Evolutionary conservation across 2,113 vertebrate species (phyloP).

Genomic region (Rhinogobius similis): DNA sequence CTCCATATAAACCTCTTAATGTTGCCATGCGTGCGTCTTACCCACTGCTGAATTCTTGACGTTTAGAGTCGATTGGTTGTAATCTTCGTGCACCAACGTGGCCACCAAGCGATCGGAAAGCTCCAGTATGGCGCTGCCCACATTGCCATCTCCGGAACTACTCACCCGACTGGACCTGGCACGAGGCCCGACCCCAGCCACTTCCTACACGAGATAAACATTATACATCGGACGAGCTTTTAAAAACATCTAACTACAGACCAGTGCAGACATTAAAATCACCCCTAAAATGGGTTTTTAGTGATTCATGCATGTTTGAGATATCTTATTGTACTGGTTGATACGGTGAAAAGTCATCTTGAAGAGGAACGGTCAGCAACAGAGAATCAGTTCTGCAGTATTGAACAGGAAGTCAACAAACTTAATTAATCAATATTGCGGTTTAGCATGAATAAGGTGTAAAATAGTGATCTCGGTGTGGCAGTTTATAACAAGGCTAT

Average conservation of each 20-base stretch:
- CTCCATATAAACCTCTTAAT: background rate
- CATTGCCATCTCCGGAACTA: slow-evolving; percentile 31
- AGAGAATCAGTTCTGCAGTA: too few relatives aligned
- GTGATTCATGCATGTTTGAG: too few relatives aligned
- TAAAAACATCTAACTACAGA: background rate
- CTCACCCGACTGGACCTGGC: background rate
- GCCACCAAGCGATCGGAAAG: slow-evolving; percentile 50
- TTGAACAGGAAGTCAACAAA: too few relatives aligned
- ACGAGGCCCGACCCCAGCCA: slow-evolving; percentile 43
- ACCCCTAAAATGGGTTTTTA: too few relatives aligned
- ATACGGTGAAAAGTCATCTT: too few relatives aligned
- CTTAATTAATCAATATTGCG: too few relatives aligned
- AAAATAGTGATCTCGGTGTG: too few relatives aligned
- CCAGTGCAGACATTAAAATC: too few relatives aligned
- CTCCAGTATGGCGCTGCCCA: slow-evolving; percentile 50
- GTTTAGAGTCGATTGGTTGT: slow-evolving; percentile 17
- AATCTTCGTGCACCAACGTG: slow-evolving; percentile 3
- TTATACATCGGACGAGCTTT: background rate
- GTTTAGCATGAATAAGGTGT: too few relatives aligned
- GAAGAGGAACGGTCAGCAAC: too few relatives aligned
- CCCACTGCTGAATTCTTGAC: slow-evolving; percentile 47
- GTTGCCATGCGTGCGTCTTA: slow-evolving; percentile 21
- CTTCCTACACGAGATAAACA: slow-evolving; percentile 34
- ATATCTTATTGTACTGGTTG: too few relatives aligned
- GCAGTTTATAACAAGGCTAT: too few relatives aligned